Evolutionary conservation across 2,113 vertebrate genomes (phyloP), one percentile per base, ranked within the genome.

Genomic region (Trochalopteron elliotii): DNA sequence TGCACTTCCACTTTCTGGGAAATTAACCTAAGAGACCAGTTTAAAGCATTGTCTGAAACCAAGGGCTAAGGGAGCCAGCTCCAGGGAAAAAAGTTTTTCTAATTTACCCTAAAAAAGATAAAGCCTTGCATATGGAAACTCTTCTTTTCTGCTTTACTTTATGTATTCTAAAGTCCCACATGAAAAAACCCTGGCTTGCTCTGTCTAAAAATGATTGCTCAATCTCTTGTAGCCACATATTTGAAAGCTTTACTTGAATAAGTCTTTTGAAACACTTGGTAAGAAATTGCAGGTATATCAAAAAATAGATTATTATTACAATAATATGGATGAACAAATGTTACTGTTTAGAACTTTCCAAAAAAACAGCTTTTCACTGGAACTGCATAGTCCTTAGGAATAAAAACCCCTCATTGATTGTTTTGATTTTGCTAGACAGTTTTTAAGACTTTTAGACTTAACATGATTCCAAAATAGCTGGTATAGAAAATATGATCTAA

Each of bases 181-280:
- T 6, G 15, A 47, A 9, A 74, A 50, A 1, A 3, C 5, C 1
- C 1, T 17, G 7, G 4, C 15, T 45, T 53, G 7, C 20, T 78
- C 31, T 63, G 19, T 6, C 37, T 65, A 18, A 63, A 93, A 76
- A 33, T 50, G 15, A 9, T 28, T 63, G 57, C 45, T 4, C 14
- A 53, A 27, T 59, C 23, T n/a, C n/a, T 64, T 83, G 10, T 52
- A 52, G 8, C 7, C 6, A 20, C 7, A 5, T 39, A 33, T 68
- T 71, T 69, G 53, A 83, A 89, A 65, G 2, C 12, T 91, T 83
- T 83, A 16, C 22, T 77, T 68, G 61, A 44, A 40, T 11, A 15
- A 35, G 22, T 15, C 1, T 52, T 59, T 61, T 49, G 14, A 56
- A 87, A 70, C 4, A 39, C 16, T 65, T 69, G 7, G 5, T 59